Percentiles rank a stretch among this genome's conserved stretches.
These are phyloP conservation scores for Zaprionus africanus DNA, from an alignment of 1,140 invertebrate species.

Conservation along the genomic window DNA sequence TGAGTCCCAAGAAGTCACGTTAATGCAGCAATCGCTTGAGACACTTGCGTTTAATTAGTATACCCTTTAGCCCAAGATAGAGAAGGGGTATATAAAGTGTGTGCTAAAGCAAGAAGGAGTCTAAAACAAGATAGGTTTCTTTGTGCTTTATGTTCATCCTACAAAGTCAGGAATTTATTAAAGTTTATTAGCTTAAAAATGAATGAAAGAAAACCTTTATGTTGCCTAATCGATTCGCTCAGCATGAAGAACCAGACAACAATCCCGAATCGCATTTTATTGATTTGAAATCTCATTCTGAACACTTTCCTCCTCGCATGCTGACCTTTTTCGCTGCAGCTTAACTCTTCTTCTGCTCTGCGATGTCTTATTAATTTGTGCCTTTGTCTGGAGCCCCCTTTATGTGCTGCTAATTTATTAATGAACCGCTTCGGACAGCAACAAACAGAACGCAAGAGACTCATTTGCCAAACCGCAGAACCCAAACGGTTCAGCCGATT, in stretches of 20 bases:
- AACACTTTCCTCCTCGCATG: slow-evolving; percentile 46
- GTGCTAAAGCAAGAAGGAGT: no score
- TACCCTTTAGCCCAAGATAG: neutral
- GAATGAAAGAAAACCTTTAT: neutral
- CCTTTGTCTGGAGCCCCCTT: slow-evolving; percentile 39
- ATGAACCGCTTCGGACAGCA: slow-evolving; percentile 62
- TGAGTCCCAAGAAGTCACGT: slow-evolving; percentile 7
- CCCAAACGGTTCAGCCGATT: slow-evolving; percentile 35
- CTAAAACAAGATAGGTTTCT: no score
- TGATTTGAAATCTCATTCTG: slow-evolving; percentile 62
- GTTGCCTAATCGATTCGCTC: neutral
- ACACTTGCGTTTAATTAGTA: slow-evolving; percentile 13
- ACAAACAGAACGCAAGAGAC: slow-evolving; percentile 31
- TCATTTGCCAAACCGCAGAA: slow-evolving; percentile 47
- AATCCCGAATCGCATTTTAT: slow-evolving; percentile 61
- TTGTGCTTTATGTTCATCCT: neutral
- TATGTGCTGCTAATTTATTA: slow-evolving; percentile 73
- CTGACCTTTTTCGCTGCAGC: slow-evolving; percentile 31
- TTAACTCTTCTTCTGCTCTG: neutral
- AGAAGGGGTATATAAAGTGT: neutral
- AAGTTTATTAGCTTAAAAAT: neutral
- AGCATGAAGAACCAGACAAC: neutral
- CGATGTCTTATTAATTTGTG: slow-evolving; percentile 44
- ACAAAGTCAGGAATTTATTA: neutral
- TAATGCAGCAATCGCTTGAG: slow-evolving; percentile 29